Evolutionary conservation across 2,888 invertebrate genomes (phyloP), one percentile per base, ranked within the genome.

Genomic region (Drosophila testacea): DNA sequence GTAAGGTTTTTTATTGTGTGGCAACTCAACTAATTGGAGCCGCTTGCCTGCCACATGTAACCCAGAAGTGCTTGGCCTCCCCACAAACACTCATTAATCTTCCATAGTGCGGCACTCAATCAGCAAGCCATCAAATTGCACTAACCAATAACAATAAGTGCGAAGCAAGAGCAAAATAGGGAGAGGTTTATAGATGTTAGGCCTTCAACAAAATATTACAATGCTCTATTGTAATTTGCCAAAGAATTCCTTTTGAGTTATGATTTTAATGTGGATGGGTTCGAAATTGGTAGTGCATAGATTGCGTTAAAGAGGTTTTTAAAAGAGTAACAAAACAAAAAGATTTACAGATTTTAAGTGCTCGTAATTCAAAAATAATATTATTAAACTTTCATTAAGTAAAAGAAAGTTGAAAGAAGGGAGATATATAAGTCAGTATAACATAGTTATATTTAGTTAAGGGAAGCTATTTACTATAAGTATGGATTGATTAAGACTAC

Each of bases 11-110:
- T 65, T 65, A 69, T 66, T 65, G 73, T 72, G 65, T 68, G 48
- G 62, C 50, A 70, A 60, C 36, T 54, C 44, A 70, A 69, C 69
- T 79, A 75, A 77, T 83, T 83, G 78, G 69, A 65, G 54, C 56
- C 48, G 27, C 65, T 69, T 56, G 73, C 55, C 46, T 36, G 48
- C 69, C 66, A 60, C 47, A 71, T 70, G 61, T 41, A 54, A 61
- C 46, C 38, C 60, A 68, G 46, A 59, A 72, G 50, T 34, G 48
- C 16, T 65, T 13, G 56, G 36, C 56, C 62, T 46, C 30, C 34
- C 42, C 36, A 28, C 47, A 44, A 51, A 30, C 22, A 44, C 66
- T 52, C 74, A 83, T 83, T 81, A 79, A 83, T 81, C 82, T 73
- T 65, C 6, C 16, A 54, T 50, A 60, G 54, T 56, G 47, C 46